Evolutionary conservation across 2,888 invertebrate species (phyloP).

Genomic region (Diploptera punctata): DNA sequence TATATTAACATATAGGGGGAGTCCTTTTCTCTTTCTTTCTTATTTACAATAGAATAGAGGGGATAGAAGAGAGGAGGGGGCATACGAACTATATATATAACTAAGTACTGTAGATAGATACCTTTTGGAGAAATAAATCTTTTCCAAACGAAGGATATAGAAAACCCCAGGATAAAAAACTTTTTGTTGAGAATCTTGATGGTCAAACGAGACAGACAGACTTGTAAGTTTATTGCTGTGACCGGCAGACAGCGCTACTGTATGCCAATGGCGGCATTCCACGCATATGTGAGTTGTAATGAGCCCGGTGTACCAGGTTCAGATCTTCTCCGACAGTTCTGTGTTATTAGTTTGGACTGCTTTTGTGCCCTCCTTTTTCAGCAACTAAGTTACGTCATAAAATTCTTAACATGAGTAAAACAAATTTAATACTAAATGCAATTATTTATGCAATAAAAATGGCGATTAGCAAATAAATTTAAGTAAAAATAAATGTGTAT

Average conservation of each 20-base stretch:
- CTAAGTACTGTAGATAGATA: slow-evolving; percentile 22
- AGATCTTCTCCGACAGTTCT: too few relatives aligned
- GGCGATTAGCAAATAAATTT: too few relatives aligned
- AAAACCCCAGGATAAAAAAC: background rate
- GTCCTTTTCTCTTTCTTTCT: slow-evolving; percentile 3
- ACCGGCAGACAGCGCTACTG: slow-evolving; percentile 24
- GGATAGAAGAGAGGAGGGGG: background rate
- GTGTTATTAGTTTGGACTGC: too few relatives aligned
- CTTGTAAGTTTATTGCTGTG: slow-evolving; percentile 28
- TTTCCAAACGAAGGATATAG: background rate
- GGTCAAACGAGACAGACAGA: slow-evolving; percentile 7
- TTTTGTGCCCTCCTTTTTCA: too few relatives aligned
- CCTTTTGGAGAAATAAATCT: slow-evolving; percentile 29
- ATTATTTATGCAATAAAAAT: too few relatives aligned
- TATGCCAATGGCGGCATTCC: slow-evolving; percentile 24
- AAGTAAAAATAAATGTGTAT: too few relatives aligned
- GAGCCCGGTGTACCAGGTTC: too few relatives aligned
- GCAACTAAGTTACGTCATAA: too few relatives aligned
- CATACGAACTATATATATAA: slow-evolving; percentile 15
- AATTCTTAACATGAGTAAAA: too few relatives aligned
- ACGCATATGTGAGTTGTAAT: slow-evolving; percentile 24
- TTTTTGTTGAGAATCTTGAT: slow-evolving; percentile 16
- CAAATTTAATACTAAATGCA: too few relatives aligned
- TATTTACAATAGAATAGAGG: slow-evolving; percentile 1
- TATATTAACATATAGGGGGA: slow-evolving; percentile 30